phyloP scores from a whole-genome alignment of 2,113 vertebrate genomes.

The Peromyscus leucopus region DNA sequence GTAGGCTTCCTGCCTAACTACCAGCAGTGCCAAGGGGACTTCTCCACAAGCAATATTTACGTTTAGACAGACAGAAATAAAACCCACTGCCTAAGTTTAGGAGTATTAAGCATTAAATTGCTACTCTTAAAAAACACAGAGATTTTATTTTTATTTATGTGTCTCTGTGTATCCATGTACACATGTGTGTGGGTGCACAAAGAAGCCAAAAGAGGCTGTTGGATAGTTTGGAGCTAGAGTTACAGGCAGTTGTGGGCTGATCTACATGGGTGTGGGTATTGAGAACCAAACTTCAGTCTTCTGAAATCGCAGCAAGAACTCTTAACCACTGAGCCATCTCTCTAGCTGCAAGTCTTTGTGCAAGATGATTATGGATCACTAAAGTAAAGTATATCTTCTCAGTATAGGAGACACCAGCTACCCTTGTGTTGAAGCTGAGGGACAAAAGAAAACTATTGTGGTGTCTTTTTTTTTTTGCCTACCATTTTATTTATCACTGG shows the following conservation, averaged over 20 bases:
- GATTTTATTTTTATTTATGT: background rate
- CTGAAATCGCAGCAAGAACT: background rate
- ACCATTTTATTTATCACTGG: conserved; percentile 25
- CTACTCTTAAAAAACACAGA: background rate
- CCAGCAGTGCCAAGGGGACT: conserved; percentile 20
- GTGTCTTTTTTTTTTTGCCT: conserved; percentile 9
- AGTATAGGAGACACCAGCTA: conserved; percentile 29
- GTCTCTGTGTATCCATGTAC: background rate
- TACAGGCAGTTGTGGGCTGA: background rate
- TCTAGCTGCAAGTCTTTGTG: background rate
- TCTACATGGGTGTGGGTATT: background rate
- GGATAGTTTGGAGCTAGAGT: background rate
- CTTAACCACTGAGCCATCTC: background rate
- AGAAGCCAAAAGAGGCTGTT: background rate
- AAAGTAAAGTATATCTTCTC: background rate
- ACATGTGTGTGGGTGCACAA: background rate
- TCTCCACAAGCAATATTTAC: background rate
- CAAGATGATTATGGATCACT: conserved; percentile 15
- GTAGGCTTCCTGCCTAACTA: conserved; percentile 36
- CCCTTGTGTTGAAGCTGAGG: conserved; percentile 23
- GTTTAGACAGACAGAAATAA: conserved; percentile 43
- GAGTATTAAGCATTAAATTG: background rate
- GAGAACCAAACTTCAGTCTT: background rate
- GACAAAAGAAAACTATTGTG: conserved; percentile 1
- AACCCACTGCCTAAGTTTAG: background rate